Percentiles rank a stretch among this genome's conserved stretches.
Conservation (phyloP, 2,888 invertebrate species). For the Drosophila aldrichi region DNA sequence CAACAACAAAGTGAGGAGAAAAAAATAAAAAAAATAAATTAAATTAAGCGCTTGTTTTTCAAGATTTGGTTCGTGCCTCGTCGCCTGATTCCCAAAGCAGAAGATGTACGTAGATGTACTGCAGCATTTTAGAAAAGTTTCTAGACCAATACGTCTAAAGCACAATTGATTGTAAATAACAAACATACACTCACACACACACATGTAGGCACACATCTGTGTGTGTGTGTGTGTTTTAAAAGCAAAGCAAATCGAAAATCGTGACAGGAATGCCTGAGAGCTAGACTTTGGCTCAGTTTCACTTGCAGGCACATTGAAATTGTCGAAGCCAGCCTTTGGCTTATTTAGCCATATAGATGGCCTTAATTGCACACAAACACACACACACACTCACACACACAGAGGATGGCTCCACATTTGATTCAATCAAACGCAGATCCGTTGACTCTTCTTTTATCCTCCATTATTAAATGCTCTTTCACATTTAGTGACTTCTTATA, state of each 20-base stretch:
- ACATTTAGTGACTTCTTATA: constrained; percentile 46
- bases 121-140: constrained; percentile 68
- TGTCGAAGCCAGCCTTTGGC: constrained; percentile 29
- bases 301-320: constrained; percentile 15
- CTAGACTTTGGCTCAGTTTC: constrained; percentile 15
- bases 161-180: constrained; percentile 72
- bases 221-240: constrained; percentile 52
- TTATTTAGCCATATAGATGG: constrained; percentile 55
- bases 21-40: constrained; percentile 76
- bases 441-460: constrained; percentile 56
- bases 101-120: constrained; percentile 60
- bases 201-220: constrained; percentile 18
- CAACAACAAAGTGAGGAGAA: constrained; percentile 42
- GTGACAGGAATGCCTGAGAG: constrained; percentile 70
- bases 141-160: constrained; percentile 58
- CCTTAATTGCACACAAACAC: constrained; percentile 64
- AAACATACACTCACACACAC: constrained; percentile 9
- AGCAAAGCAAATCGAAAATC: constrained; percentile 77
- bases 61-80: constrained; percentile 49
- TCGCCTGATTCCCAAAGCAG: constrained; percentile 13
- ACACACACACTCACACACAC: neutral
- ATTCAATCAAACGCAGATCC: constrained; percentile 69
- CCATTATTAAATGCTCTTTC: constrained; percentile 21
- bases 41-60: constrained; percentile 75
- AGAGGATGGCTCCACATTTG: constrained; percentile 58